Percentiles rank a stretch among this genome's conserved stretches.
Evolutionary conservation across 30 jellyfish, hydroid and myxozoan genomes (phyloP).

Genomic region (Haliclystus octoradiatus): DNA sequence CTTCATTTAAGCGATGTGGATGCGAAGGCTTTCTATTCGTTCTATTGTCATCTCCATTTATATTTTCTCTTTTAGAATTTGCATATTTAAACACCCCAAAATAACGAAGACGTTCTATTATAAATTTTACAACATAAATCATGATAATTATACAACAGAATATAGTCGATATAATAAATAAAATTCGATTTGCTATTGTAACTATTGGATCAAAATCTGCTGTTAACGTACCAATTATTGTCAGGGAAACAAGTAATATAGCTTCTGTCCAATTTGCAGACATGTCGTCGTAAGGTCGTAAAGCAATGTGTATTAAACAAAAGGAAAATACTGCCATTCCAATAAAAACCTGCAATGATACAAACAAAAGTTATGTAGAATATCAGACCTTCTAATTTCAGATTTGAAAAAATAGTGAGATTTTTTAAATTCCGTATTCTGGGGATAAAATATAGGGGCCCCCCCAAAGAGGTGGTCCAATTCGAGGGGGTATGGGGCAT

Average conservation of each 20-base stretch:
- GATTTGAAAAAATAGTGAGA: background rate
- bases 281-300: constrained; percentile 17
- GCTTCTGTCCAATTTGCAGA: constrained; percentile 34
- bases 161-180: too few species aligned
- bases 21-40: too few species aligned
- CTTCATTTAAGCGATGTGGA: too few species aligned
- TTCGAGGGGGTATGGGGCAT: too few species aligned
- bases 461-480: background rate
- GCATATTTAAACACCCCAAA: too few species aligned
- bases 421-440: background rate
- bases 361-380: background rate
- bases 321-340: constrained; percentile 6
- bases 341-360: constrained; percentile 26
- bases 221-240: constrained; percentile 18
- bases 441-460: too few species aligned
- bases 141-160: too few species aligned
- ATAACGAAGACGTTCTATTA: too few species aligned
- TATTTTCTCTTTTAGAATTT: too few species aligned
- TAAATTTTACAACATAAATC: too few species aligned
- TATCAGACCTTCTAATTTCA: background rate
- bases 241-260: constrained; percentile 18
- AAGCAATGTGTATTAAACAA: constrained; percentile 12
- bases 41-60: too few species aligned
- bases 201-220: constrained; percentile 4
- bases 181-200: too few species aligned